Evolutionary conservation across 1,140 invertebrate genomes (phyloP).

Genomic region (Sitophilus oryzae): DNA sequence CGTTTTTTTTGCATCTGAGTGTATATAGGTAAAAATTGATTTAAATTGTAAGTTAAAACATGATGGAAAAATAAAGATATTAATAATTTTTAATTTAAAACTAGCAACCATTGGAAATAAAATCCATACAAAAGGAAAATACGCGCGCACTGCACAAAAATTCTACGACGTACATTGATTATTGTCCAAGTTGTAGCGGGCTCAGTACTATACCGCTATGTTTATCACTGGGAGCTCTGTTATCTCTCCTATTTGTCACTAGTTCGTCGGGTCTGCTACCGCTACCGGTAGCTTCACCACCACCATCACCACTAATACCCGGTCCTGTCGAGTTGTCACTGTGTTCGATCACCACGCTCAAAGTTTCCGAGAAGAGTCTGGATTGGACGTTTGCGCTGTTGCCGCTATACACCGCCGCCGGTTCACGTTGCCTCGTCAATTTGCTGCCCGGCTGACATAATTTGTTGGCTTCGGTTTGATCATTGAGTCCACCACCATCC

Average conservation of each 20-base stretch:
- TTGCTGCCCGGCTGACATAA: conserved; percentile 34
- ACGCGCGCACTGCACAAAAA: conserved; percentile 1
- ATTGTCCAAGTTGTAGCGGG: conserved; percentile 46
- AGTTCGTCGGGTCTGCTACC: conserved; percentile 11
- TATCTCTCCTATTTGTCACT: conserved; percentile 17
- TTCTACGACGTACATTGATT: conserved; percentile 26
- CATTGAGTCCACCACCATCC: conserved; percentile 26
- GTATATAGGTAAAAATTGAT: too few species aligned
- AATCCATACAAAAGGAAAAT: not conserved
- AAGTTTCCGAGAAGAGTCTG: conserved; percentile 25
- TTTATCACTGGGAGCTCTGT: conserved; percentile 25
- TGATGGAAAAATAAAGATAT: not conserved
- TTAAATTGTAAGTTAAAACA: too few species aligned
- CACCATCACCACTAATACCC: conserved; percentile 8
- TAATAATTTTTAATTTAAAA: not conserved
- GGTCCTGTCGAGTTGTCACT: conserved; percentile 19
- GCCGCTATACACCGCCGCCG: conserved; percentile 21
- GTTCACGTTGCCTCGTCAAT: conserved; percentile 39
- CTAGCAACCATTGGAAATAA: not conserved
- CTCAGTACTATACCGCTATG: conserved; percentile 47
- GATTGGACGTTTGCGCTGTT: conserved; percentile 1
- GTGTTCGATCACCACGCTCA: conserved; percentile 38
- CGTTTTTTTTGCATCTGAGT: too few species aligned
- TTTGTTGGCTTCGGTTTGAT: not conserved
- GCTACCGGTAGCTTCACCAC: conserved; percentile 7